Conservation (phyloP, 2,888 invertebrate species). For the Ennomos fuscantarius region DNA sequence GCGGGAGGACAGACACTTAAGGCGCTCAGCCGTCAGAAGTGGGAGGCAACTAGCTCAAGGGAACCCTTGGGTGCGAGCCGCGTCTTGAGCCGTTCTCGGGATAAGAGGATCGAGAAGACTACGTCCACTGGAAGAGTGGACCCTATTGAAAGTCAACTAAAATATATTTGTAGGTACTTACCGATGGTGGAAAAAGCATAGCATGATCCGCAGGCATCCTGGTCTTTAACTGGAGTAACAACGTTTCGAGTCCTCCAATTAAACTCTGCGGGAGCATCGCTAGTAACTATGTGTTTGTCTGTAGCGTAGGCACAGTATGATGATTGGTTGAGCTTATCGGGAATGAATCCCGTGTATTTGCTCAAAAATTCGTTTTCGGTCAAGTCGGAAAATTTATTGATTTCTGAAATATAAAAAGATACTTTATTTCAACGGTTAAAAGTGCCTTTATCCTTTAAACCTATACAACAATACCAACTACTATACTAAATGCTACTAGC, state of each 20-base stretch:
- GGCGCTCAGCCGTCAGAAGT: no score
- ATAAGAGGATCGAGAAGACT: no score
- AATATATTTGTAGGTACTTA: not conserved
- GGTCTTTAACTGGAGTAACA: constrained; percentile 6
- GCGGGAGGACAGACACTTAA: no score
- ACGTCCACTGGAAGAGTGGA: no score
- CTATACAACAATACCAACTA: no score
- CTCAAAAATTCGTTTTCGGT: not conserved
- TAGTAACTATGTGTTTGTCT: not conserved
- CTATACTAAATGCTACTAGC: no score
- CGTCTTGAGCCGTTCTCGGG: no score
- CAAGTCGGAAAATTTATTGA: constrained; percentile 6
- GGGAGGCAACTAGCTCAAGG: no score
- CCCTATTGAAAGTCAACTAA: no score
- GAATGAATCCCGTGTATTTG: not conserved
- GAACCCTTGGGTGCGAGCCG: no score
- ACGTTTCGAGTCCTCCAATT: constrained; percentile 5
- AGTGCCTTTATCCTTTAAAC: no score
- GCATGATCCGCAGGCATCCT: constrained; percentile 6
- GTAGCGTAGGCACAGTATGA: not conserved
- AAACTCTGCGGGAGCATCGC: not conserved
- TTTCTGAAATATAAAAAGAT: constrained; percentile 1
- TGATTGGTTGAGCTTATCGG: no score
- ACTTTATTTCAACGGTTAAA: not conserved
- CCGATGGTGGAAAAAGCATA: constrained; percentile 8